These are phyloP conservation scores for Platyrinchus mystaceus DNA, from an alignment of 2,797 vertebrate species.

Conservation along the genomic window DNA sequence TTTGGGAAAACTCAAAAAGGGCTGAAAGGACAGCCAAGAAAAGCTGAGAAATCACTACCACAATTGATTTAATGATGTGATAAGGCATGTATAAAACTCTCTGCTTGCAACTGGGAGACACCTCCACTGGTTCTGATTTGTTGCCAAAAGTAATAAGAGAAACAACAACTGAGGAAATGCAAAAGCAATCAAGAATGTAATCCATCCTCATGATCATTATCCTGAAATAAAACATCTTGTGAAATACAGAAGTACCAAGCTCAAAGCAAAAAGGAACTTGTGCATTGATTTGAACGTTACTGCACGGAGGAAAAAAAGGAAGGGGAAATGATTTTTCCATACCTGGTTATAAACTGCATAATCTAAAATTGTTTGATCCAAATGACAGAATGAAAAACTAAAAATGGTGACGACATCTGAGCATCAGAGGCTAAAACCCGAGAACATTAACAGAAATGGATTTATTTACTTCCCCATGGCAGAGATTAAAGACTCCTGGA, in stretches of 20 bases:
- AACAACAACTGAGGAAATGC: neutral
- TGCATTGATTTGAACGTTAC: neutral
- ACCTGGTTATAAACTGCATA: neutral
- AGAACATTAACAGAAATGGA: neutral
- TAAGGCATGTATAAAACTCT: neutral
- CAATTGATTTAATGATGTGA: neutral
- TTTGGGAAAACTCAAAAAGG: neutral
- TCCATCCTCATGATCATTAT: neutral
- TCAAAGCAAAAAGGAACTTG: neutral
- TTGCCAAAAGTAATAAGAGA: neutral
- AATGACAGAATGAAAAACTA: neutral
- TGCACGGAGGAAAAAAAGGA: neutral
- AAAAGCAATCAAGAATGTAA: neutral
- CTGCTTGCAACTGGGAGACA: neutral
- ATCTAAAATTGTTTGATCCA: neutral
- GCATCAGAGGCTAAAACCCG: neutral
- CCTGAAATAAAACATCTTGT: neutral
- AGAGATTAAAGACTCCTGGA: neutral
- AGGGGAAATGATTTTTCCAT: neutral
- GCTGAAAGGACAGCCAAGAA: conserved; percentile 18
- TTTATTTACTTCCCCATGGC: neutral
- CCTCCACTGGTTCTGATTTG: neutral
- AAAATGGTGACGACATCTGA: neutral
- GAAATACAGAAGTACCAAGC: neutral
- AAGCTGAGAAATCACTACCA: neutral